Evolutionary conservation across 1,140 invertebrate genomes (phyloP).

Genomic region (Bombus vancouverensis): DNA sequence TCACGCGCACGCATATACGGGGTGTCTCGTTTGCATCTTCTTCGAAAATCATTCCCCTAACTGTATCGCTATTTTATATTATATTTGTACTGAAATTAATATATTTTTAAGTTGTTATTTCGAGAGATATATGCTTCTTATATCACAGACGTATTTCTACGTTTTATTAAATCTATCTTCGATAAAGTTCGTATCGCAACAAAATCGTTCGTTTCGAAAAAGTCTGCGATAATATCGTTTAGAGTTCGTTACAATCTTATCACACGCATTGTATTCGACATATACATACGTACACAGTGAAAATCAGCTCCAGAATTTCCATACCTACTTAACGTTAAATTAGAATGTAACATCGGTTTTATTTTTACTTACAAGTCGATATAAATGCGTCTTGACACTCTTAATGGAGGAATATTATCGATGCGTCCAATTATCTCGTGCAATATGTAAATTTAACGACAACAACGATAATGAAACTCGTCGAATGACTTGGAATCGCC

Average conservation of each 20-base stretch:
- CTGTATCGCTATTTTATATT: neutral
- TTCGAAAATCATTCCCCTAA: too few relatives aligned
- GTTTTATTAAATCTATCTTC: neutral
- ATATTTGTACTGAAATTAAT: neutral
- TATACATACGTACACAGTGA: neutral
- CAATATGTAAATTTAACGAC: neutral
- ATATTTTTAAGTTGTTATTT: neutral
- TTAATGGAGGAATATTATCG: neutral
- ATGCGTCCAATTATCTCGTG: neutral
- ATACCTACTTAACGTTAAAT: neutral
- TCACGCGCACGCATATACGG: neutral
- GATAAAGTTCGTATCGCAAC: neutral
- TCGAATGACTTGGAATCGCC: neutral
- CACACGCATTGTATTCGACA: neutral
- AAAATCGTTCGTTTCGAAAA: neutral
- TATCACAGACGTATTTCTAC: neutral
- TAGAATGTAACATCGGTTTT: too few relatives aligned
- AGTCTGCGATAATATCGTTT: neutral
- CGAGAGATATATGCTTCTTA: neutral
- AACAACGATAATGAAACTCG: neutral
- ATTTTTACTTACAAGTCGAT: neutral
- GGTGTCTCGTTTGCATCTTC: conserved; percentile 3
- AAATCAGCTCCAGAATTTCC: neutral
- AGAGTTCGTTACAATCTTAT: neutral
- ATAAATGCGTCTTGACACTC: neutral